A percentile compares a stretch with the other conserved stretches of the same genome.
These are phyloP conservation scores for Channa striata DNA, from an alignment of 2,797 vertebrate genomes.

Conservation along the genomic window DNA sequence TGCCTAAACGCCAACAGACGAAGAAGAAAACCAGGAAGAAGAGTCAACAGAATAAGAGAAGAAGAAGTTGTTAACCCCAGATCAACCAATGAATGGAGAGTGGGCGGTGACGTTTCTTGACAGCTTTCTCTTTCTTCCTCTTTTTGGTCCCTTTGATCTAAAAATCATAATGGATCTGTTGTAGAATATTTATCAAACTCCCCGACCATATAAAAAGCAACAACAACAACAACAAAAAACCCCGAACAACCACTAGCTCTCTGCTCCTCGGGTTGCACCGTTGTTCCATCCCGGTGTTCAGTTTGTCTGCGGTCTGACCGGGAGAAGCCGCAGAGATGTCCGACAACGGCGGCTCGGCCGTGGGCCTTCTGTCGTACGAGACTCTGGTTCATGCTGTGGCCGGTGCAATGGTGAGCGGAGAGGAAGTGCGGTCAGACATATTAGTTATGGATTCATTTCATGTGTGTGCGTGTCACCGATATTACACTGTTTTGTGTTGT, in stretches of 20 bases:
- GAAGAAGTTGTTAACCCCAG: slow-evolving; percentile 10
- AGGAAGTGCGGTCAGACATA: neutral
- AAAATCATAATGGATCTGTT: neutral
- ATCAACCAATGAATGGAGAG: slow-evolving; percentile 33
- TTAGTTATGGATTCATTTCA: neutral
- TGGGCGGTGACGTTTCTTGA: slow-evolving; percentile 12
- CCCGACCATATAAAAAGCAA: neutral
- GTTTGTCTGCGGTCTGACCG: neutral
- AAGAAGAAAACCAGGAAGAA: neutral
- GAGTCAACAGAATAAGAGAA: neutral
- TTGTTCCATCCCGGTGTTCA: slow-evolving; percentile 7
- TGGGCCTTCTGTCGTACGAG: slow-evolving; percentile 84
- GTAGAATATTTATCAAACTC: neutral
- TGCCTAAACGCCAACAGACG: no score
- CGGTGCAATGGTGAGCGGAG: slow-evolving; percentile 82
- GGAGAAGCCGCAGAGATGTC: slow-evolving; percentile 73
- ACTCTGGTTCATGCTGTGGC: slow-evolving; percentile 87
- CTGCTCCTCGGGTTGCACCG: neutral
- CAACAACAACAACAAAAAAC: slow-evolving; percentile 2
- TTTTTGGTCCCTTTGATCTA: neutral
- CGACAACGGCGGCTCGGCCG: slow-evolving; percentile 52
- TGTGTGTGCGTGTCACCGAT: neutral
- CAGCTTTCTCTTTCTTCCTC: neutral
- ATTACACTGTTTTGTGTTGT: slow-evolving; percentile 13
- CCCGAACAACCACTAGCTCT: neutral